Evolutionary conservation across 2,797 vertebrate species (phyloP).

Genomic region (Chelon auratus): DNA sequence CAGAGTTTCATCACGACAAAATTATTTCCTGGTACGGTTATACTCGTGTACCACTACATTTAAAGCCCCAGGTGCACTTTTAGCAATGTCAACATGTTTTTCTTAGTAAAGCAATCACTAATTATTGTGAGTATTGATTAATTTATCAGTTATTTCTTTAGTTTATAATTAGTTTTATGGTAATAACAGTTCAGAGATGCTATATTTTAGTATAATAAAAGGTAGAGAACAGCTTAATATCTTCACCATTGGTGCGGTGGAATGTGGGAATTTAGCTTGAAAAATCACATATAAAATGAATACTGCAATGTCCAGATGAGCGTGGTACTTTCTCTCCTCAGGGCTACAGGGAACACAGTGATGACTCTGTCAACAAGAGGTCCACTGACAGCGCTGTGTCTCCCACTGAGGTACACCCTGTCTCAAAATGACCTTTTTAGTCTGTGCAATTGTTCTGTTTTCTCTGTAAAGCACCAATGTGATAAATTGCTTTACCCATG

Average conservation of each 20-base stretch:
- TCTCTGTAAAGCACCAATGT: conserved; percentile 5
- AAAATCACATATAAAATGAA: too few relatives aligned
- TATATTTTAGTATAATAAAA: neutral
- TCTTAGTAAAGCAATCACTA: too few relatives aligned
- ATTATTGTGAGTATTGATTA: neutral
- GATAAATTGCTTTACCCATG: neutral
- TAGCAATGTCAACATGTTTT: too few relatives aligned
- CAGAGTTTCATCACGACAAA: neutral
- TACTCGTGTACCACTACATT: neutral
- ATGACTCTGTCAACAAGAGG: conserved; percentile 44
- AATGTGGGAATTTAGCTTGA: too few relatives aligned
- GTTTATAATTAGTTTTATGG: neutral
- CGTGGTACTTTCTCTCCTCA: conserved; percentile 15
- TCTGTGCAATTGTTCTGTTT: neutral
- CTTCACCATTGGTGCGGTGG: too few relatives aligned
- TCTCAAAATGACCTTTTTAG: neutral
- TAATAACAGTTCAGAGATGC: neutral
- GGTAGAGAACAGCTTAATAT: neutral
- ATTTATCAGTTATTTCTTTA: neutral
- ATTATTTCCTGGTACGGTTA: neutral
- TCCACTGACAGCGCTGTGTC: conserved; percentile 7
- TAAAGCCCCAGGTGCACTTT: neutral
- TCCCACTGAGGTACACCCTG: conserved; percentile 31
- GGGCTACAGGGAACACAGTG: conserved; percentile 52
- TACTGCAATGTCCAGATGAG: neutral